Evolutionary conservation across 2,888 invertebrate species (phyloP), one percentile per base, ranked within the genome.

Genomic region (Acleris literana): DNA sequence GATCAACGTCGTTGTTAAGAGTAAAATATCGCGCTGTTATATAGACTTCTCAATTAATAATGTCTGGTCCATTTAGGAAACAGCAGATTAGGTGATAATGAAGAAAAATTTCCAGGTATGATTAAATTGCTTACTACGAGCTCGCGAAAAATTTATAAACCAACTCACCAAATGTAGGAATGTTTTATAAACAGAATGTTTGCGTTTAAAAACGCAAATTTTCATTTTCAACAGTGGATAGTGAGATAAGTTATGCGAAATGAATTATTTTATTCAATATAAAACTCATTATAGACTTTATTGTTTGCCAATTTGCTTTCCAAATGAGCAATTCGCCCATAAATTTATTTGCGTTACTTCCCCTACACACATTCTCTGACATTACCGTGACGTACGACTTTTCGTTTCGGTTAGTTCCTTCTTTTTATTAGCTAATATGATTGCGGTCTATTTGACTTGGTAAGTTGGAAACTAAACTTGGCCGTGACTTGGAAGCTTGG

Each of bases 351-450:
- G 46, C 39, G 13, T 13, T 39, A 16, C 46, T 46, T 46, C 46
- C 46, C 17, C 46, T 16, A 46, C 46, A 1, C 16, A 44, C 44
- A 44, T 44, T 44, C 13, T n/a, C 46, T 7, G n/a, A 7, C 17
- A 48, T 55, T 59, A 54, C 29, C 49, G 43, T 55, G 49, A 55
- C 43, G 25, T 39, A 54, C 25, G 46, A 64, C 17, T 54, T 64
- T 59, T 60, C 16, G 18, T 59, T 60, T 55, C 17, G 18, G n/a
- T 53, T 48, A 25, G n/a, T 49, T 55, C 17, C 29, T 20, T 6
- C 48, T 60, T 60, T 64, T 59, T 39, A 20, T 18, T 1, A 48
- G 54, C 48, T 18, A 43, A 58, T 22, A 52, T 46, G n/a, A 46
- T 58, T 62, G 39, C 44, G 43, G 57, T 11, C 25, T 43, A 39